Conservation (phyloP, 2,797 vertebrate species). For the Sebastes iracundus region DNA sequence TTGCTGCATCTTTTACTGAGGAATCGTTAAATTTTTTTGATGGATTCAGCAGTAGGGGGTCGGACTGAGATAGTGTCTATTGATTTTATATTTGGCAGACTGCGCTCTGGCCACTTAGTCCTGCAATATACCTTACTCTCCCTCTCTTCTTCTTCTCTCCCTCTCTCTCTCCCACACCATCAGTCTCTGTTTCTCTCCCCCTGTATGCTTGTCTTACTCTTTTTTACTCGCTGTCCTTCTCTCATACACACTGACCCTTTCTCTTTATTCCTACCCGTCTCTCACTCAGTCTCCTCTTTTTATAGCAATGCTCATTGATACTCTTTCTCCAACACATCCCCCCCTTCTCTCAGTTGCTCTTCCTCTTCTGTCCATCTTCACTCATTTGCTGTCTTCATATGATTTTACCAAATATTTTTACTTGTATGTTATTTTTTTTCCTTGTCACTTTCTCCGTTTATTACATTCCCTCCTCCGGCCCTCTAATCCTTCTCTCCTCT, state of each 20-base stretch:
- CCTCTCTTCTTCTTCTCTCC: neutral
- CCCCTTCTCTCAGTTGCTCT: neutral
- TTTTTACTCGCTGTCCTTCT: neutral
- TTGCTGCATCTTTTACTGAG: slow-evolving; percentile 73
- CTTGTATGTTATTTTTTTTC: neutral
- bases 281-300: neutral
- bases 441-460: neutral
- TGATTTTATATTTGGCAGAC: slow-evolving; percentile 85
- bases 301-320: neutral
- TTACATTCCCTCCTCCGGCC: neutral
- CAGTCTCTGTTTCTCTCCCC: slow-evolving; percentile 11
- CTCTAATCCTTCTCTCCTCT: slow-evolving; percentile 24
- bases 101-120: slow-evolving; percentile 72
- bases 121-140: slow-evolving; percentile 62
- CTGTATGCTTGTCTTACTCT: neutral
- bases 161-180: slow-evolving; percentile 23
- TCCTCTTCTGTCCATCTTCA: neutral
- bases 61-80: slow-evolving; percentile 81
- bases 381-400: neutral
- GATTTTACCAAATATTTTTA: slow-evolving; percentile 1
- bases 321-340: neutral
- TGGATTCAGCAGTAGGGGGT: slow-evolving; percentile 79
- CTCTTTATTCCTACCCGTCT: neutral
- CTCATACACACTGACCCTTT: neutral
- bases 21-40: slow-evolving; percentile 78